Percentiles rank a stretch among this genome's conserved stretches.
phyloP scores from a whole-genome alignment of 1,140 invertebrate genomes.

The Zaprionus davidi region DNA sequence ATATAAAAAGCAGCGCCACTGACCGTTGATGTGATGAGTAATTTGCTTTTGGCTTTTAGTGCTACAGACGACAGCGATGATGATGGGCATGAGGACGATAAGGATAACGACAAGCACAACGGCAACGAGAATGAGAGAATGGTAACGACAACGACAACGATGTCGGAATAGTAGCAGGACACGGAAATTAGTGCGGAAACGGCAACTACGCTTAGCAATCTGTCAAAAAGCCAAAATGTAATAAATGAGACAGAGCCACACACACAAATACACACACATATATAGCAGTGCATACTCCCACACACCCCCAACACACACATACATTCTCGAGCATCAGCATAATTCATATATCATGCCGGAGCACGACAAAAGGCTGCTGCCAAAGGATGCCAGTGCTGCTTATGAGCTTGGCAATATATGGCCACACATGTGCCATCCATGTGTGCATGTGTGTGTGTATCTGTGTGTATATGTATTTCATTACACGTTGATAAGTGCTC shows the following conservation, averaged over 20 bases:
- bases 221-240: conserved; percentile 82
- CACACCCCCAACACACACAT: background rate
- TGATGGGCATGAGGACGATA: conserved; percentile 12
- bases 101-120: conserved; percentile 9
- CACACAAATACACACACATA: conserved; percentile 12
- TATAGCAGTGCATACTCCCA: background rate
- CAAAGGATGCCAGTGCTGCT: conserved; percentile 38
- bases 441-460: background rate
- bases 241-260: conserved; percentile 63
- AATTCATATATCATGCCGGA: conserved; percentile 74
- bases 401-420: background rate
- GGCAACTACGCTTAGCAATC: conserved; percentile 79
- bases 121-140: background rate
- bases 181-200: conserved; percentile 82
- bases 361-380: conserved; percentile 64
- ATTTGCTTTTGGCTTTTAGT: conserved; percentile 82
- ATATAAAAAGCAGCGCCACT: conserved; percentile 68
- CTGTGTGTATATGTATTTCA: conserved; percentile 55
- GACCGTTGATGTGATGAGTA: conserved; percentile 79
- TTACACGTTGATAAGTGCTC: conserved; percentile 81
- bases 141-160: conserved; percentile 38
- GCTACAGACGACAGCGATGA: conserved; percentile 23
- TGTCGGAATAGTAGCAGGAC: conserved; percentile 67
- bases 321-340: conserved; percentile 55
- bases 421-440: conserved; percentile 57